Conservation (phyloP, 2,888 invertebrate species). For the Sinopyrophorus schimmeli region DNA sequence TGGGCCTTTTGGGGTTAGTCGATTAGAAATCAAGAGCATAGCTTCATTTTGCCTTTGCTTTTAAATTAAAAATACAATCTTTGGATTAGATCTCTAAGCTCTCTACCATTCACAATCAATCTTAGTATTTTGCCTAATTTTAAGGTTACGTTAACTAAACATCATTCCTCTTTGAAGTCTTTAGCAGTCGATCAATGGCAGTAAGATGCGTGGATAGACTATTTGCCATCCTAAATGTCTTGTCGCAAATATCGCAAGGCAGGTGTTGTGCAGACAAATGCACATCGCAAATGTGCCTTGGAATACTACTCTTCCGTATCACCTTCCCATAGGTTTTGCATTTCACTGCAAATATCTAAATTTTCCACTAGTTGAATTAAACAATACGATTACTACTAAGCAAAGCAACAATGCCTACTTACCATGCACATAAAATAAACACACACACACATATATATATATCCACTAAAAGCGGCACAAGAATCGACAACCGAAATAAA, state of each 20-base stretch:
- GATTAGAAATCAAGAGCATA: too few relatives aligned
- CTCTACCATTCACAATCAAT: too few relatives aligned
- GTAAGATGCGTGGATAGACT: conserved; percentile 46
- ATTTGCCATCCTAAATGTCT: conserved; percentile 47
- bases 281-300: conserved; percentile 47
- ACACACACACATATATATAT: conserved; percentile 21
- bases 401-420: conserved; percentile 41
- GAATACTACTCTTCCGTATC: conserved; percentile 47
- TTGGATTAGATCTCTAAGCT: too few relatives aligned
- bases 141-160: too few relatives aligned
- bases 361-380: not conserved
- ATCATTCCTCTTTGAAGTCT: conserved; percentile 38
- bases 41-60: too few relatives aligned
- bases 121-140: too few relatives aligned
- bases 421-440: conserved; percentile 45
- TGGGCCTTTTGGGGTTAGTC: too few relatives aligned
- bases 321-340: conserved; percentile 45
- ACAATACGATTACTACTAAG: conserved; percentile 1
- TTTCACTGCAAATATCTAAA: conserved; percentile 43
- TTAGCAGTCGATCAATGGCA: conserved; percentile 44
- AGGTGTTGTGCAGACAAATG: conserved; percentile 46
- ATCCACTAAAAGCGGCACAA: conserved; percentile 5
- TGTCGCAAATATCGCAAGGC: conserved; percentile 46
- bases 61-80: too few relatives aligned
- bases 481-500: not conserved